A percentile compares a stretch with the other conserved stretches of the same genome.
These are phyloP conservation scores for Synergus itoensis DNA, from an alignment of 2,888 invertebrate genomes.

Conservation along the genomic window DNA sequence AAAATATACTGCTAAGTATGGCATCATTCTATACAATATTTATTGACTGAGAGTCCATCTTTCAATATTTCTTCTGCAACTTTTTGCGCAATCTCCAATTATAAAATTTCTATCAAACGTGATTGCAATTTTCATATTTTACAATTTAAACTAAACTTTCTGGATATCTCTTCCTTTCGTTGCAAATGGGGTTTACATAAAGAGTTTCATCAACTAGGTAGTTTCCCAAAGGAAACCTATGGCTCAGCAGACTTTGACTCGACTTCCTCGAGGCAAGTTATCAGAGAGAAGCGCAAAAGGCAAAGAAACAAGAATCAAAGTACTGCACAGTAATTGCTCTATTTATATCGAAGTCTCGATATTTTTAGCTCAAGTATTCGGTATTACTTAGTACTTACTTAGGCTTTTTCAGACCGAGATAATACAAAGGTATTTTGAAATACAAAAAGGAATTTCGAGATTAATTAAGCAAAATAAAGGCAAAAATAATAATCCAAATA, in stretches of 20 bases:
- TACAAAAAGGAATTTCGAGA: too few species aligned
- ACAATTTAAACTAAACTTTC: neutral
- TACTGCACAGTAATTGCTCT: neutral
- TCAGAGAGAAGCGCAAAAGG: constrained; percentile 2
- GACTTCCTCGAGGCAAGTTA: neutral
- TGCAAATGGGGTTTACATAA: neutral
- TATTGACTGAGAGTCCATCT: neutral
- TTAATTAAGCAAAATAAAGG: too few species aligned
- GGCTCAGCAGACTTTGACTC: neutral
- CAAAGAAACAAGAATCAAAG: neutral
- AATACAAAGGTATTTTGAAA: neutral
- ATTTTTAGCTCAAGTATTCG: neutral
- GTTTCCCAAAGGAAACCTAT: neutral
- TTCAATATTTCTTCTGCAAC: too few species aligned
- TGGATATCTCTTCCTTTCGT: neutral
- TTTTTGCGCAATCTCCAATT: neutral
- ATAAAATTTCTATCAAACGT: neutral
- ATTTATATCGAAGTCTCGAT: neutral
- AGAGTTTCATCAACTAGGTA: neutral
- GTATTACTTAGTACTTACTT: neutral
- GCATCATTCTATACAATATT: neutral
- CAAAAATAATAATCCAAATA: too few species aligned
- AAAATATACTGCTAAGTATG: neutral
- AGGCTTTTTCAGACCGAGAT: neutral
- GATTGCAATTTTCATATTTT: neutral